Base-by-base conservation (phyloP, 2,113 vertebrate species). In the Halcyon senegalensis region DNA sequence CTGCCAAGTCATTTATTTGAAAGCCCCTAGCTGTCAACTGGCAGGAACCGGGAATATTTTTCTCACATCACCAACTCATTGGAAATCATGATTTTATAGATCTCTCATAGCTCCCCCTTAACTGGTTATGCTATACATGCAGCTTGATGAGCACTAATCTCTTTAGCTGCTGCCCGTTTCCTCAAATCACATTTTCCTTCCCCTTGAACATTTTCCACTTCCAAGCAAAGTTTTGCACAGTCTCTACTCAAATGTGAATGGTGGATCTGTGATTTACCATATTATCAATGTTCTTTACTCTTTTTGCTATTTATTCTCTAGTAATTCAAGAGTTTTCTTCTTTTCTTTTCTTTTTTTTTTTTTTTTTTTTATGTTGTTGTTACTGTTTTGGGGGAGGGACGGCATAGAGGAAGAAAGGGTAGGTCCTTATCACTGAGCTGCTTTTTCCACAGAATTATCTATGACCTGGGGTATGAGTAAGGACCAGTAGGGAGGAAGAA, bases 161-260 rank as follows among this genome's bases (percentile, higher is more conserved):
- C 56, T 43, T 84, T 73, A 92, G 55, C 10, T 86, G n/a, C 15
- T 53, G 21, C 50, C 60, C 3, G 1, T 94, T 94, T 81, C 80
- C 60, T 89, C 86, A 92, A 92, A 95, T 74, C 79, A 74, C 27
- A 41, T 92, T 90, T 88, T 70, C 30, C 33, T 81, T 88, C 25
- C 48, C 23, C 31, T 70, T 86, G 72, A 74, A 86, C 17, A 24
- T 63, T 87, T 90, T 59, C 59, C 21, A 35, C 46, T 63, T 91
- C 43, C 27, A 55, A 68, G 63, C 9, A 59, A 82, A 63, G 8
- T 37, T 76, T 74, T 84, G 9, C 51, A 80, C 30, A 67, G 41
- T 46, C 17, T 66, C 21, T 59, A 24, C 31, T 84, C 31, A 67
- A 53, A 77, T 18, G 17, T 53, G 8, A 5, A 21, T 13, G 9